Base-by-base conservation (phyloP, 2,797 vertebrate species). In the Leuciscus waleckii region DNA sequence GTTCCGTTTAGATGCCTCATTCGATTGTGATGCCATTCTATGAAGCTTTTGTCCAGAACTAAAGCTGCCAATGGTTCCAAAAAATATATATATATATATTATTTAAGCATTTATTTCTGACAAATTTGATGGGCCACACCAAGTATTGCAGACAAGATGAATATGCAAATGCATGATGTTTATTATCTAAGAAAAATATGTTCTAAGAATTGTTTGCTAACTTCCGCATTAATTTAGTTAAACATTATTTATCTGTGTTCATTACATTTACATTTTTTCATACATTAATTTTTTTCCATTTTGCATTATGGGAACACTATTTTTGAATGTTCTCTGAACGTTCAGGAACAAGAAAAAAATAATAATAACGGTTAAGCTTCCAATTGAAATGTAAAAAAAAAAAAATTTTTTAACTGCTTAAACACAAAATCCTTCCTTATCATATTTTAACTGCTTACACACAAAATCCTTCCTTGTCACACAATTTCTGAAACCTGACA, bases 31-130 rank as follows among this genome's bases (percentile, higher is more conserved):
- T 51, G 29, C 67, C 54, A 37, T 81, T 73, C 35, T 32, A 77
- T 65, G 69, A 58, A 43, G 37, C 21, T 41, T 49, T 83, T 83
- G 81, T 83, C 32, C 23, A 41, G 35, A 68, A 54, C 9, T 26
- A 54, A 29, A 41, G 32, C 81, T 37, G 29, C 35, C 41, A 65
- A 2, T 51, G 56, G 7, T 32, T 10, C 32, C 14, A 26, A 82
- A 73, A 46, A 46, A 29, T 29, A 29, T 29, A 29, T 29, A 29
- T 29, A 29, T 29, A 29, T 29, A 29, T 29, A 29, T 29, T 29
- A 29, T 29, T 41, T 63, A 58, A 75, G 51, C 4, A 46, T 82
- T 82, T 73, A n/a, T 23, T 43, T 58, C 54, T n/a, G 26, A 61
- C 69, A 23, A 35, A 43, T 71, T 58, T 61, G 26, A 32, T 58